Base-by-base conservation (phyloP, 2,888 invertebrate genomes). In the Oligia fasciuncula region DNA sequence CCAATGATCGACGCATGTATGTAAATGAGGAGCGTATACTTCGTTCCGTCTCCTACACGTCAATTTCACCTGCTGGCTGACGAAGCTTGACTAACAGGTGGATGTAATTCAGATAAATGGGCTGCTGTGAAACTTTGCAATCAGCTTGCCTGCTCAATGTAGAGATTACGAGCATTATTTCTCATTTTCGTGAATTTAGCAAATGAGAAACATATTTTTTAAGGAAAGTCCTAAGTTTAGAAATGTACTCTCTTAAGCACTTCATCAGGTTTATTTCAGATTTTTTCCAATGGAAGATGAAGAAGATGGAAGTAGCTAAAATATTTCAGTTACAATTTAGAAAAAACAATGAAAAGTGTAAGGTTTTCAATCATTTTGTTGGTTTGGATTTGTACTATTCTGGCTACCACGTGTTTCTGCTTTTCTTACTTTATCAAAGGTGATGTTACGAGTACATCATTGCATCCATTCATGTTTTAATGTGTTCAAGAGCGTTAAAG, bases 1-100 rank as follows among this genome's bases (percentile, higher is more conserved):
- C 66, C 65, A 66, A 60, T 79, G 81, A 80, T 80, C 85, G 65
- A 70, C 73, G 60, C 60, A 46, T 85, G 57, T 80, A 81, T 82
- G 82, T 81, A 81, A 73, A 82, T 85, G 46, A 81, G 54, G 40
- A 73, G 43, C 29, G 35, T 70, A 60, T 66, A 81, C 65, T 62
- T 68, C 49, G 43, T 67, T 65, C 72, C 62, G 81, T 69, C 46
- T 73, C 5, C 29, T 68, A 68, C 62, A 54, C 19, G 23, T 29
- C 54, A 83, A 62, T 60, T 72, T 69, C 81, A 85, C 81, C 81
- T 82, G 81, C 60, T 49, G 23, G 23, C 49, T 80, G 80, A 67
- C 62, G n/a, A 78, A 40, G 3, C 65, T 79, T 23, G 57, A n/a
- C 23, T 69, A 51, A 57, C 23, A 79, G 80, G 66, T 81, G 40